Evolutionary conservation across 2,888 invertebrate genomes (phyloP).

Genomic region (Leptopilina syphax): DNA sequence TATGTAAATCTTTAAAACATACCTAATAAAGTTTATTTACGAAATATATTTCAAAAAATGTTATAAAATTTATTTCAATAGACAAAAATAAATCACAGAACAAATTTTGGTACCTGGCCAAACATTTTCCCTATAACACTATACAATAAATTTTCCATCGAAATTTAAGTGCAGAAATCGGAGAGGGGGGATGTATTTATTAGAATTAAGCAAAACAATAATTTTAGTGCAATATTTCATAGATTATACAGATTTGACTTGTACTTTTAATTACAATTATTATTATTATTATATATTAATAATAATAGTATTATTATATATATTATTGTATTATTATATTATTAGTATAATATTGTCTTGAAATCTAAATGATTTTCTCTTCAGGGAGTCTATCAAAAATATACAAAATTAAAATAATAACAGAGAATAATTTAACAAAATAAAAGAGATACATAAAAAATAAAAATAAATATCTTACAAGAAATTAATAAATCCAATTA

Average conservation of each 20-base stretch:
- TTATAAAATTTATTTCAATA: not conserved
- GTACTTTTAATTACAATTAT: not conserved
- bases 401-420: no score
- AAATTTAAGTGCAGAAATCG: not conserved
- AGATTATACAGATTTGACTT: no score
- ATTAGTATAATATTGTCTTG: not conserved
- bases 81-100: not conserved
- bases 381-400: no score
- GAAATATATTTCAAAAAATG: not conserved
- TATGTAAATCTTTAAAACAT: no score
- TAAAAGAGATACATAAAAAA: no score
- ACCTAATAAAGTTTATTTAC: no score
- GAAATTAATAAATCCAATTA: no score
- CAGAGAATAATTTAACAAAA: no score
- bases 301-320: not conserved
- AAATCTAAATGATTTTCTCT: no score
- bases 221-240: not conserved
- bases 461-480: no score
- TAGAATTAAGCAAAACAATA: not conserved
- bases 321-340: not conserved
- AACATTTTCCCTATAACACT: not conserved
- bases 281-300: not conserved
- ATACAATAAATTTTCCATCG: not conserved
- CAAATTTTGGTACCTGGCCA: conserved; percentile 12
- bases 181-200: not conserved